phyloP scores from a whole-genome alignment of 2,888 invertebrate genomes.

The Polydesmus complanatus region DNA sequence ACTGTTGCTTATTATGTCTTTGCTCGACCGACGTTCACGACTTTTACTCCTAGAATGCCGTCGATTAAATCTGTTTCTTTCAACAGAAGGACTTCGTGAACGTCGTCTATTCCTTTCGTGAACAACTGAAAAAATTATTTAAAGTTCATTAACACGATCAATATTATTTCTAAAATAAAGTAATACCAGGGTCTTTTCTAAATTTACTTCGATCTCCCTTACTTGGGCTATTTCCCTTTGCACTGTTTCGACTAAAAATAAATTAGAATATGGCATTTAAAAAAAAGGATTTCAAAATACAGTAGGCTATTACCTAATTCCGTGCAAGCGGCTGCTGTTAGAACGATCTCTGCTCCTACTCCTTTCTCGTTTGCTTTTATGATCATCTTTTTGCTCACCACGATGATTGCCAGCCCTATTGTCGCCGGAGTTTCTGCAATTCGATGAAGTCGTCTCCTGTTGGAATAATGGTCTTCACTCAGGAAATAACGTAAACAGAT shows the following conservation, averaged over 20 bases:
- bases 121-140: background rate
- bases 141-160: no score
- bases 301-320: background rate
- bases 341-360: background rate
- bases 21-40: background rate
- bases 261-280: background rate
- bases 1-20: background rate
- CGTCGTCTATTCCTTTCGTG: background rate
- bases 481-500: conserved; percentile 13
- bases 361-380: background rate
- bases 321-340: background rate
- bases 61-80: background rate
- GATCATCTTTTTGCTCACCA: background rate
- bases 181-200: no score
- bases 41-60: conserved; percentile 8
- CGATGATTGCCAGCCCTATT: background rate
- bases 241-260: background rate
- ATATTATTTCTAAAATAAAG: no score
- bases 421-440: background rate
- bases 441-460: background rate
- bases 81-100: background rate
- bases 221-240: background rate
- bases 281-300: no score
- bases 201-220: background rate
- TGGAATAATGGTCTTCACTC: conserved; percentile 3